Percentiles rank a stretch among this genome's conserved stretches.
Conservation (phyloP, 2,888 invertebrate genomes). For the Sepioteuthis lessoniana region DNA sequence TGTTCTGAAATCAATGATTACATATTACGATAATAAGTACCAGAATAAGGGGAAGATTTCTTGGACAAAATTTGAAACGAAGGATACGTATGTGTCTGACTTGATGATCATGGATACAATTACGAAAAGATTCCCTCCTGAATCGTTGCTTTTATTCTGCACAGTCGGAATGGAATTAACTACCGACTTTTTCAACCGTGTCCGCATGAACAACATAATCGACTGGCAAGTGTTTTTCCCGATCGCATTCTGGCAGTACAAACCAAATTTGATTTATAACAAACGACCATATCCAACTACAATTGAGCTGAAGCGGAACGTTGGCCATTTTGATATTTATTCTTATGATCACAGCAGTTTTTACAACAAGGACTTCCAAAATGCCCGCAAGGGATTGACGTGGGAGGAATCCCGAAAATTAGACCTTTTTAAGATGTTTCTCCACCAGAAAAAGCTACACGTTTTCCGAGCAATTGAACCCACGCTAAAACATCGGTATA, state of each 20-base stretch:
- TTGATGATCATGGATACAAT: conserved; percentile 83
- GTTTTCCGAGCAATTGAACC: conserved; percentile 88
- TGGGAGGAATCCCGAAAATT: conserved; percentile 55
- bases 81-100: conserved; percentile 68
- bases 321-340: conserved; percentile 86
- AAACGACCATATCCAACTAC: conserved; percentile 68
- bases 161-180: conserved; percentile 70
- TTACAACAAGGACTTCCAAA: conserved; percentile 84
- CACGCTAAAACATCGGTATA: conserved; percentile 80
- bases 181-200: conserved; percentile 86
- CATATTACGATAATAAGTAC: conserved; percentile 80
- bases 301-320: conserved; percentile 70
- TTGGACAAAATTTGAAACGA: conserved; percentile 75
- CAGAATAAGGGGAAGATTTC: conserved; percentile 80
- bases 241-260: conserved; percentile 91
- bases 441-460: conserved; percentile 81
- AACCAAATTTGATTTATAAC: conserved; percentile 79
- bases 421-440: conserved; percentile 82
- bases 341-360: conserved; percentile 85
- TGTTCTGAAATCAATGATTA: conserved; percentile 80
- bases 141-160: conserved; percentile 75
- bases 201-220: conserved; percentile 94
- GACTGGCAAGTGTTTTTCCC: conserved; percentile 92
- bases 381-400: conserved; percentile 80
- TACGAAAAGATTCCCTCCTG: conserved; percentile 81